Conservation (phyloP, 2,888 invertebrate species). For the Tipula confusa region DNA sequence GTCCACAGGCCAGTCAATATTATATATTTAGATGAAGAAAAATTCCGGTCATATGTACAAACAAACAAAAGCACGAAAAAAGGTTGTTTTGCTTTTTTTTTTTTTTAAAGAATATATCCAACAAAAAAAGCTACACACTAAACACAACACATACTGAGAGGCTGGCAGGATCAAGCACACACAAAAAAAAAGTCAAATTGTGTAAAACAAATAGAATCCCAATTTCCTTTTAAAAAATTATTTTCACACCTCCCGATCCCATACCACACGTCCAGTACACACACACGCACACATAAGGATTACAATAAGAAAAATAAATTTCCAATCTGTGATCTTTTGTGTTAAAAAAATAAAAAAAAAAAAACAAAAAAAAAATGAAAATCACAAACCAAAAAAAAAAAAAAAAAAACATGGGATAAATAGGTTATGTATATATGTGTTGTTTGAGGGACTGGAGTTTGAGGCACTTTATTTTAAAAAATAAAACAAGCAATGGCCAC, state of each 20-base stretch:
- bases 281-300: too few relatives aligned
- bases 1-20: background rate
- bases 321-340: conserved; percentile 20
- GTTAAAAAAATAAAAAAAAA: background rate
- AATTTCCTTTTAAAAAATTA: background rate
- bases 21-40: background rate
- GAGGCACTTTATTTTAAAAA: background rate
- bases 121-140: background rate
- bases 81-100: background rate
- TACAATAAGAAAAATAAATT: background rate
- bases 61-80: background rate
- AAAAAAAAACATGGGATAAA: background rate
- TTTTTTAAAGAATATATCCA: background rate
- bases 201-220: background rate
- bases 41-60: background rate
- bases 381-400: background rate
- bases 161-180: background rate
- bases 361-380: background rate
- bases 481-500: background rate
- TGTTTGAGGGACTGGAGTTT: background rate
- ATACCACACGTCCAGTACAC: too few relatives aligned
- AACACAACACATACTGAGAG: background rate
- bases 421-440: background rate
- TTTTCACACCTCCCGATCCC: background rate
- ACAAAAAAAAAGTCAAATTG: background rate